These are phyloP conservation scores for Enteromius trimaculatus DNA, from an alignment of 2,797 vertebrate species.

Conservation along the genomic window DNA sequence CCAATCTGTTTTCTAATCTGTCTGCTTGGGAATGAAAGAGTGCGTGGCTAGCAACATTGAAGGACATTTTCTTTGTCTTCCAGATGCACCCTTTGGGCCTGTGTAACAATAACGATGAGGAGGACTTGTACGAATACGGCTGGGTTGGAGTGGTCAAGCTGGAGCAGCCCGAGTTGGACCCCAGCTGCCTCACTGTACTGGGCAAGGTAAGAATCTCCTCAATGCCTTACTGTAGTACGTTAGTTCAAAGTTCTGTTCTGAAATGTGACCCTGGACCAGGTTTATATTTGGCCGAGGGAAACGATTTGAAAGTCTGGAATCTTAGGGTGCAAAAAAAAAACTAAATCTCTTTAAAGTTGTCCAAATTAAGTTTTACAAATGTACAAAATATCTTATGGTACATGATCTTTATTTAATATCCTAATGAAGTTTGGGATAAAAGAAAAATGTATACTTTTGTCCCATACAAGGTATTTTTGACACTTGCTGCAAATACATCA, in stretches of 20 bases:
- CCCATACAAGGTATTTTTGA: too few relatives aligned
- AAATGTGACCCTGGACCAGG: too few relatives aligned
- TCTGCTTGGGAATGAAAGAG: not conserved
- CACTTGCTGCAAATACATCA: too few relatives aligned
- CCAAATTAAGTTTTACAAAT: too few relatives aligned
- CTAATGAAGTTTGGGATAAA: too few relatives aligned
- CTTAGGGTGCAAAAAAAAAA: too few relatives aligned
- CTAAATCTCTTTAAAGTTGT: too few relatives aligned
- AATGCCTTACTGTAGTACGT: not conserved
- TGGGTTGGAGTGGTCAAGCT: constrained; percentile 99
- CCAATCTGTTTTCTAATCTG: not conserved
- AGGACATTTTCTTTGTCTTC: constrained; percentile 52
- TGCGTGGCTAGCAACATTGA: not conserved
- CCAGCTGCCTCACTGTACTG: constrained; percentile 94
- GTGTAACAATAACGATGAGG: constrained; percentile 97
- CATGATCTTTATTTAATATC: too few relatives aligned
- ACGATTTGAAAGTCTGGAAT: too few relatives aligned
- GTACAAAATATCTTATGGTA: too few relatives aligned
- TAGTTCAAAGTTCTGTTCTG: not conserved
- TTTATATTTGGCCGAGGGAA: too few relatives aligned
- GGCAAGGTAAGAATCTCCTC: constrained; percentile 87
- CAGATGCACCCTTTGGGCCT: constrained; percentile 98
- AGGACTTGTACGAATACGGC: constrained; percentile 95
- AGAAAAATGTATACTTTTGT: too few relatives aligned
- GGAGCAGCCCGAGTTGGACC: constrained; percentile 95